Conservation (phyloP, 2,113 vertebrate genomes). For the Carlito syrichta region DNA sequence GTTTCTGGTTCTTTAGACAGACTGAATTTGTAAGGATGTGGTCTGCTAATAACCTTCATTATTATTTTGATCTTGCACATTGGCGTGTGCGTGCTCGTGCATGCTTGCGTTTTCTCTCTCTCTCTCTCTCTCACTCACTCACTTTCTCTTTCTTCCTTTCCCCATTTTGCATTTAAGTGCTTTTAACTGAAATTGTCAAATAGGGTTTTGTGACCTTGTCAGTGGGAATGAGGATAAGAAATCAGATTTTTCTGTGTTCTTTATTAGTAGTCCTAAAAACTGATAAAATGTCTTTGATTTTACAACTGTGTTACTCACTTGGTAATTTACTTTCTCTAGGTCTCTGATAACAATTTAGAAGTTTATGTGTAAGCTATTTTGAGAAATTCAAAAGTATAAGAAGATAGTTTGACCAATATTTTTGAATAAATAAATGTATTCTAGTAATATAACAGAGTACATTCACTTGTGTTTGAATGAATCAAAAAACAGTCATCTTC, state of each 20-base stretch:
- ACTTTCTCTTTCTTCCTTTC: background rate
- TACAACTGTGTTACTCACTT: background rate
- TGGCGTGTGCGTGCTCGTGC: too few species aligned
- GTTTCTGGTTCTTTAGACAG: constrained; percentile 9
- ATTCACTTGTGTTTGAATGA: background rate
- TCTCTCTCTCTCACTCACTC: background rate
- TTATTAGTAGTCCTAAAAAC: background rate
- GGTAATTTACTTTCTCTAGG: background rate
- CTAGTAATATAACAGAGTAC: background rate
- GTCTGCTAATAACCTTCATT: background rate
- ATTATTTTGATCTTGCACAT: constrained; percentile 19
- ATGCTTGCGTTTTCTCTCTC: background rate
- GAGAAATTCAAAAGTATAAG: background rate
- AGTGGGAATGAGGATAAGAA: background rate
- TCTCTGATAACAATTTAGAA: background rate
- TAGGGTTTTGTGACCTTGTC: background rate
- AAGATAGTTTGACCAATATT: background rate
- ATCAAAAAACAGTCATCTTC: background rate
- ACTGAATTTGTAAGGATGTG: background rate
- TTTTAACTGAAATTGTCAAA: background rate
- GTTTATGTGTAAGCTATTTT: background rate
- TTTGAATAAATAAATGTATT: background rate
- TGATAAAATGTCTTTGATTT: background rate
- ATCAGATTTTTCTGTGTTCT: background rate
- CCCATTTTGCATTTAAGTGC: background rate